Evolutionary conservation across 2,113 vertebrate species (phyloP).

Genomic region (Albula goreensis): DNA sequence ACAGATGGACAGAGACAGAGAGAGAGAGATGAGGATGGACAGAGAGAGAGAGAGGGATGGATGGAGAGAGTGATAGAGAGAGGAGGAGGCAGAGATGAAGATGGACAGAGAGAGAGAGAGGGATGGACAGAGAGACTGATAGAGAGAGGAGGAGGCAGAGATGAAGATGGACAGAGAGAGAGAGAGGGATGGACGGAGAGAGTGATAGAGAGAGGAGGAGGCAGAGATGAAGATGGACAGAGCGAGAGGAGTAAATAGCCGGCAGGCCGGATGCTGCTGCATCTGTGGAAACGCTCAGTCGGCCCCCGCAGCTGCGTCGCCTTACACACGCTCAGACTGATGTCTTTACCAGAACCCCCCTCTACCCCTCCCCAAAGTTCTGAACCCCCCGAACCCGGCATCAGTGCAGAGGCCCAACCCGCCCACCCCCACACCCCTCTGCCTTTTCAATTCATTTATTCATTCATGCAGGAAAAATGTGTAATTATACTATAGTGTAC

Average conservation of each 20-base stretch:
- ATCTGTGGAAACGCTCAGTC: constrained; percentile 13
- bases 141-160: background rate
- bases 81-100: too few species aligned
- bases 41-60: too few species aligned
- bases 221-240: background rate
- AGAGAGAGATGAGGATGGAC: too few species aligned
- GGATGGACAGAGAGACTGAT: background rate
- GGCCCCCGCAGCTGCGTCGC: background rate
- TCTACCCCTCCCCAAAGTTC: background rate
- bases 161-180: background rate
- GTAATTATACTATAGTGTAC: too few species aligned
- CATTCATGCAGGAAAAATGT: too few species aligned
- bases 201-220: background rate
- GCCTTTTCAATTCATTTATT: background rate
- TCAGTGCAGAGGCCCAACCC: background rate
- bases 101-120: too few species aligned
- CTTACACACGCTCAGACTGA: background rate
- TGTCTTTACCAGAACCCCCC: constrained; percentile 27
- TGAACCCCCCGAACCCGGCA: background rate
- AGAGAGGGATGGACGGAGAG: background rate
- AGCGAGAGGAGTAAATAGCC: background rate
- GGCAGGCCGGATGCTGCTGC: constrained; percentile 4
- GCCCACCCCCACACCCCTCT: background rate
- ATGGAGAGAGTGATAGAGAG: too few species aligned
- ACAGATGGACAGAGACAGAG: too few species aligned